These are phyloP conservation scores for Bruchidius siliquastri DNA, from an alignment of 2,888 invertebrate genomes.

Conservation along the genomic window DNA sequence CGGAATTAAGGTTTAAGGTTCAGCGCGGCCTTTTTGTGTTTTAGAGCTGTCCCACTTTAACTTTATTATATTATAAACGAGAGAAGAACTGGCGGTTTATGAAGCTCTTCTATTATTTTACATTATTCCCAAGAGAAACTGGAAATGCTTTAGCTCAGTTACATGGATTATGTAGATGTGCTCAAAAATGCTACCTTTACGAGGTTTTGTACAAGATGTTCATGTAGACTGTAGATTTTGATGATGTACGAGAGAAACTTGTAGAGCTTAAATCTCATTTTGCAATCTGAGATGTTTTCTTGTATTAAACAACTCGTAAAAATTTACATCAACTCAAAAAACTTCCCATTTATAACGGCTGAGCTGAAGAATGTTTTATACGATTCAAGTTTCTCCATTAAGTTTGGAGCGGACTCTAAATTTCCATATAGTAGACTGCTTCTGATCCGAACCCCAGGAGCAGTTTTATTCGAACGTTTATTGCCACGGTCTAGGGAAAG, in stretches of 20 bases:
- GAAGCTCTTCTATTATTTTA: not conserved
- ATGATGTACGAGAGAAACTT: too few species aligned
- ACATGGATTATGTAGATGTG: not conserved
- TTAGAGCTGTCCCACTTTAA: not conserved
- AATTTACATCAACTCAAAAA: not conserved
- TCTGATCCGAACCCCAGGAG: not conserved
- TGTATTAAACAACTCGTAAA: not conserved
- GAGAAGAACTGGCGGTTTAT: not conserved
- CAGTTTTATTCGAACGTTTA: not conserved
- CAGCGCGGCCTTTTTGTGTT: not conserved
- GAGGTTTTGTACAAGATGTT: too few species aligned
- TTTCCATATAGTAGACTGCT: not conserved
- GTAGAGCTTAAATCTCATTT: too few species aligned
- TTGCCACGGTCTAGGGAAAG: not conserved
- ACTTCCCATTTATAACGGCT: not conserved
- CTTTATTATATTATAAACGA: not conserved
- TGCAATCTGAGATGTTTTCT: too few species aligned
- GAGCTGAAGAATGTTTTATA: not conserved
- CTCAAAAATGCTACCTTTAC: too few species aligned
- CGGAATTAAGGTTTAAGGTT: not conserved
- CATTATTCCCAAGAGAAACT: not conserved
- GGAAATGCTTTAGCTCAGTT: not conserved
- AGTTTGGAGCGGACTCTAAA: not conserved
- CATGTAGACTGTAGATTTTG: too few species aligned
- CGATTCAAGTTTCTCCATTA: not conserved